These are phyloP conservation scores for Acrossocheilus wenchowensis DNA, from an alignment of 2,797 vertebrate genomes.

Conservation along the genomic window DNA sequence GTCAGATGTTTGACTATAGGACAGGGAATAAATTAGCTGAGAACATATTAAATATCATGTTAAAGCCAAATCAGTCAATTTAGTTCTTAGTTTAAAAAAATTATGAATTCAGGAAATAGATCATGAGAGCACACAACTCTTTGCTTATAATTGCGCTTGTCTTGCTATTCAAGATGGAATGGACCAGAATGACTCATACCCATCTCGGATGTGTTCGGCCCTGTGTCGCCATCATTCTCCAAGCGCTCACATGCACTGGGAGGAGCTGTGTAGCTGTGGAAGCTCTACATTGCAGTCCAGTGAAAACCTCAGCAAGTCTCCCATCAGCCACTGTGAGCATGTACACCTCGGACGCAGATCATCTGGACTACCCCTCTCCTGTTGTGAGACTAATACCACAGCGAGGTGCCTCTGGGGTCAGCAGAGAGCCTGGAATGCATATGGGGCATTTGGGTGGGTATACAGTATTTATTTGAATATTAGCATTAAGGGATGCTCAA, in stretches of 20 bases:
- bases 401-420: conserved; percentile 64
- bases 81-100: neutral
- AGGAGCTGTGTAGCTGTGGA: conserved; percentile 79
- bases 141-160: neutral
- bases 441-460: conserved; percentile 68
- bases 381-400: conserved; percentile 73
- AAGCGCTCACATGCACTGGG: conserved; percentile 72
- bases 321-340: conserved; percentile 65
- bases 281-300: conserved; percentile 82
- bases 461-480: neutral
- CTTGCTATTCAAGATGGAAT: conserved; percentile 73
- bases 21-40: neutral
- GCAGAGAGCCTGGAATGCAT: conserved; percentile 63
- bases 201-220: conserved; percentile 73
- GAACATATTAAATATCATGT: neutral
- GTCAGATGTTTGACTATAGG: neutral
- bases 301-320: conserved; percentile 76
- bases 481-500: neutral
- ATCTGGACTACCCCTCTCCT: conserved; percentile 73
- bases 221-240: conserved; percentile 70
- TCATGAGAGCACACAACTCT: neutral
- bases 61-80: neutral
- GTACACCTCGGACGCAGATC: conserved; percentile 67
- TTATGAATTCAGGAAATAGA: neutral
- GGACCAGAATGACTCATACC: conserved; percentile 80